Base-by-base conservation (phyloP, 2,797 vertebrate species). In the Astyanax mexicanus region DNA sequence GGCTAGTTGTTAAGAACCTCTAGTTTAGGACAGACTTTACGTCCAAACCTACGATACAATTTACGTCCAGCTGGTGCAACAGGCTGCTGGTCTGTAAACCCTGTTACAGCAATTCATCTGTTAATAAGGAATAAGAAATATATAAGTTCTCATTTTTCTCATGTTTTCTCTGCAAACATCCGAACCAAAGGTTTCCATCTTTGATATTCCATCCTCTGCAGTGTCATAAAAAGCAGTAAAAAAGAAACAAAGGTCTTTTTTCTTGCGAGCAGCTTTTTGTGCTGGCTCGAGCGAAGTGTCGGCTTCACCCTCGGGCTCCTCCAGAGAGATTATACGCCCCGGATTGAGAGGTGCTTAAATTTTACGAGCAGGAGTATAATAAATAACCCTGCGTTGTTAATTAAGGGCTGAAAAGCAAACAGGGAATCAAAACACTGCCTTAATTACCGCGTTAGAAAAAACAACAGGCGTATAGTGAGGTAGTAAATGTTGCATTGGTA, bases 371-470 rank as follows among this genome's bases (percentile, higher is more conserved):
- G 69, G 82, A 85, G 87, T 89, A 82, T 90, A 90, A 93, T 90
- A 90, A 85, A 88, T 92, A 87, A 85, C 86, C 84, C 81, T 81
- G 81, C 87, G 86, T 86, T 90, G 87, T 90, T 93, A 92, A 91
- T 91, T 90, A 88, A 89, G 85, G 77, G 77, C 81, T 57, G 83
- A 86, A 86, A 90, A 91, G 90, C 86, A 90, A 92, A 92, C 84
- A 88, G 65, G 83, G 79, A 80, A 77, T 90, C 84, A 88, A 86
- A 90, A 85, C 72, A 52, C 73, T 58, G 47, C 84, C 87, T 90
- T 90, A 88, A 91, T 88, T 85, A 85, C 79, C 70, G 69, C 78
- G 78, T 86, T 83, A 64, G 77, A 84, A 67, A 79, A 76, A 78
- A 80, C 75, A 80, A 73, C 78, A 72, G 61, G 35, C 55, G 23